phyloP scores from a whole-genome alignment of 2,888 invertebrate species.

The Philonicus albiceps region DNA sequence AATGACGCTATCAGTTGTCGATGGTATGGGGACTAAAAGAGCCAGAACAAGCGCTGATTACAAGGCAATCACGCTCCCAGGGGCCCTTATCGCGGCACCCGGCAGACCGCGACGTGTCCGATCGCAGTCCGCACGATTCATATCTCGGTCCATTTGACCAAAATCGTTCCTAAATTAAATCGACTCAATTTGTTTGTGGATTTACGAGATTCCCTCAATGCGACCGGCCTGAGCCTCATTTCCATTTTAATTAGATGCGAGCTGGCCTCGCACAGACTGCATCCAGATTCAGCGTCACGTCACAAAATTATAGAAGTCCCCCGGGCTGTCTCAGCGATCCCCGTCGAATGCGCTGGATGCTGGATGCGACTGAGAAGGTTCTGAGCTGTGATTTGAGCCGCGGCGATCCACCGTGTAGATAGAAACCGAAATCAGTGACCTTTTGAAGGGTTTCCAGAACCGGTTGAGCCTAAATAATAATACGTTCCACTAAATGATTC shows the following conservation, averaged over 20 bases:
- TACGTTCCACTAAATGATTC: slow-evolving; percentile 39
- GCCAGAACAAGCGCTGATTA: neutral
- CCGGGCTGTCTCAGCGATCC: neutral
- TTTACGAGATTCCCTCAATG: neutral
- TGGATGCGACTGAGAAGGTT: neutral
- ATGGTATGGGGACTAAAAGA: neutral
- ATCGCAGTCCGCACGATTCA: neutral
- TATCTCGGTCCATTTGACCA: neutral
- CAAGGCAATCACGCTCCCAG: neutral
- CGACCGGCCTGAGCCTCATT: neutral
- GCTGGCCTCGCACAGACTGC: neutral
- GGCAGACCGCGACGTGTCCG: neutral
- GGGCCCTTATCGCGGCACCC: neutral
- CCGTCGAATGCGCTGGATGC: neutral
- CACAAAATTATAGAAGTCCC: neutral
- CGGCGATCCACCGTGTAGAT: neutral
- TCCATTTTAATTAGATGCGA: slow-evolving; percentile 38
- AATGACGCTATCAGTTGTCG: neutral
- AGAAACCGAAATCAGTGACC: slow-evolving; percentile 33
- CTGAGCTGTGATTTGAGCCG: neutral
- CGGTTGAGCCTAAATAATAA: slow-evolving; percentile 34
- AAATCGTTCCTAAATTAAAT: neutral
- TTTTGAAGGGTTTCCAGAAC: slow-evolving; percentile 13
- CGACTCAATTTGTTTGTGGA: neutral
- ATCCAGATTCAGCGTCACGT: neutral